Base-by-base conservation (phyloP, 2,888 invertebrate genomes). In the Melanchra persicariae region DNA sequence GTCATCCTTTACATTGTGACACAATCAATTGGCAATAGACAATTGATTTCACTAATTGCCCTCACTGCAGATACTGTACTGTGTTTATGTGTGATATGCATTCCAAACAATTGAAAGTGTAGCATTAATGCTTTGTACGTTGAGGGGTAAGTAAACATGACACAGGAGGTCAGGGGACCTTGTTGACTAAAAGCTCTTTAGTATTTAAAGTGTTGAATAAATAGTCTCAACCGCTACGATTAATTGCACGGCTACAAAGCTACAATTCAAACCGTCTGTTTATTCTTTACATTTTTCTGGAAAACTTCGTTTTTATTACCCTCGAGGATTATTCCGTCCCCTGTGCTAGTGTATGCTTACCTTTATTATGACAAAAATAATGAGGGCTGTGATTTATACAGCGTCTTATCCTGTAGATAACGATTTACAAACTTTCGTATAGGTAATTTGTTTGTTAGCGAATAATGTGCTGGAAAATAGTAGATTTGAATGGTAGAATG, bases 141-240 rank as follows among this genome's bases (percentile, higher is more conserved):
- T 2, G 12, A 68, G n/a, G 63, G 59, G 43, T 59, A 59, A 52
- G 45, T 57, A 60, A 78, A 78, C 70, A 67, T 40, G 43, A 66
- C 26, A 64, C 26, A 57, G 60, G 19, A 63, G 58, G 7, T 57
- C 67, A 59, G 52, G 45, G 54, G 52, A 63, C 65, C 55, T 51
- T 55, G 64, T 72, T 68, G 45, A 30, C 60, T 52, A 5, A 49
- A 51, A 63, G 15, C 62, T 68, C 59, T 77, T 65, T 59, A 54
- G 52, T 61, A 47, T 77, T 76, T 76, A 66, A 76, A 81, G 77
- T 52, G 58, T 65, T 64, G 57, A 43, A 71, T 55, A 77, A 77
- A 77, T 47, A 68, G 43, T 54, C 52, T 40, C 43, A 43, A 61
- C 24, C n/a, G 59, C 47, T 52, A 45, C 30, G 26, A 70, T 64